phyloP scores from a whole-genome alignment of 2,113 vertebrate species.

The Balaenoptera acutorostrata region DNA sequence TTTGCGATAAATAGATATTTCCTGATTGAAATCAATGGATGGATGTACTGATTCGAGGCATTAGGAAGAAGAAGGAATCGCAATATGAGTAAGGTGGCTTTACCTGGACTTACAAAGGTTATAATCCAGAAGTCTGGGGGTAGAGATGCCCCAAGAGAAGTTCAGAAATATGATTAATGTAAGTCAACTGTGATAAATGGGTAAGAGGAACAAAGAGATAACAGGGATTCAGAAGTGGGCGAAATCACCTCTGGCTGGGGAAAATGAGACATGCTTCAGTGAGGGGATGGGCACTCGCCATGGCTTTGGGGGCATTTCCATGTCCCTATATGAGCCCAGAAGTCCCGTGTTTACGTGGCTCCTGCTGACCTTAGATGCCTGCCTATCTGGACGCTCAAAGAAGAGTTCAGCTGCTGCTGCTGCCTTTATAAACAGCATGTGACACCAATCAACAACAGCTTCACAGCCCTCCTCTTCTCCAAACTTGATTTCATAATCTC shows the following conservation, averaged over 20 bases:
- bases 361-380: not conserved
- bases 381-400: not conserved
- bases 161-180: not conserved
- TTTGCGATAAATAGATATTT: not conserved
- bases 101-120: not conserved
- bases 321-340: not conserved
- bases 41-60: not conserved
- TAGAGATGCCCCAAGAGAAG: not conserved
- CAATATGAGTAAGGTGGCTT: not conserved
- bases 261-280: not conserved
- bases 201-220: not conserved
- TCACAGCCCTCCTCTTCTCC: not conserved
- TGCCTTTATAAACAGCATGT: conserved; percentile 28
- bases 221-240: not conserved
- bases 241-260: not conserved
- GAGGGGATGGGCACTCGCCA: not conserved
- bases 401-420: not conserved
- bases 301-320: not conserved
- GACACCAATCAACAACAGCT: conserved; percentile 16
- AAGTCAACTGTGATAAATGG: not conserved
- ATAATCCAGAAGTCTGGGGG: not conserved
- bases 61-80: not conserved
- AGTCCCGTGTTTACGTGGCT: not conserved
- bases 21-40: not conserved
- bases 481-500: conserved; percentile 30